A percentile compares a stretch with the other conserved stretches of the same genome.
phyloP scores from a whole-genome alignment of 2,797 vertebrate species.

The Enteromius fasciolatus region DNA sequence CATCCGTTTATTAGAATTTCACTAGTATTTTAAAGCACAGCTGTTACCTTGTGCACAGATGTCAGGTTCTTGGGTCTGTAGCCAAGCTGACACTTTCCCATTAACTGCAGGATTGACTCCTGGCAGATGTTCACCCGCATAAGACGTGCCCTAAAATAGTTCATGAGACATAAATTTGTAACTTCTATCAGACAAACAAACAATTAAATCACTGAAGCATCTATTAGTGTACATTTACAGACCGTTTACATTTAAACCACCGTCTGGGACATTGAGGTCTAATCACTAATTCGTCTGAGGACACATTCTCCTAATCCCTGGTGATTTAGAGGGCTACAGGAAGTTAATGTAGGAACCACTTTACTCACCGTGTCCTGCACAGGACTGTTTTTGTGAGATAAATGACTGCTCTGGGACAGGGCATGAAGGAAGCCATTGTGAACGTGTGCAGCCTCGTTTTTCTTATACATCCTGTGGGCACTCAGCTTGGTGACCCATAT shows the following conservation, averaged over 20 bases:
- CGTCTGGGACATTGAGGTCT: constrained; percentile 21
- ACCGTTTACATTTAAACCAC: not conserved
- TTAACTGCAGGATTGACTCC: constrained; percentile 75
- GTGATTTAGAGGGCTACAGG: constrained; percentile 4
- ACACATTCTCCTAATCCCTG: constrained; percentile 28
- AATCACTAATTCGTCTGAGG: constrained; percentile 25
- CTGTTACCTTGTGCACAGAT: constrained; percentile 83
- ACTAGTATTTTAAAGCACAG: not conserved
- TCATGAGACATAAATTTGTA: not conserved
- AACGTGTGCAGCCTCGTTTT: constrained; percentile 70
- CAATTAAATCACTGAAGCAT: not conserved
- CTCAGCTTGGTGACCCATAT: constrained; percentile 91
- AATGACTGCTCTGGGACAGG: constrained; percentile 44
- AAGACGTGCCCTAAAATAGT: constrained; percentile 58
- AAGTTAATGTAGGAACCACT: not conserved
- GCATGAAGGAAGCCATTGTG: constrained; percentile 68
- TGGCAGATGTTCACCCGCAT: constrained; percentile 61
- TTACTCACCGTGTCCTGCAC: constrained; percentile 67
- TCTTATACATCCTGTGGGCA: constrained; percentile 84
- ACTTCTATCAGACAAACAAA: not conserved
- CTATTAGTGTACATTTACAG: constrained; percentile 9
- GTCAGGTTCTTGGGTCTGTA: constrained; percentile 84
- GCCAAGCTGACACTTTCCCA: constrained; percentile 87
- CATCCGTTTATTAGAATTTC: not conserved
- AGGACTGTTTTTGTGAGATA: constrained; percentile 68